phyloP scores from a whole-genome alignment of 2,113 vertebrate genomes.

The Micronisus gabar region DNA sequence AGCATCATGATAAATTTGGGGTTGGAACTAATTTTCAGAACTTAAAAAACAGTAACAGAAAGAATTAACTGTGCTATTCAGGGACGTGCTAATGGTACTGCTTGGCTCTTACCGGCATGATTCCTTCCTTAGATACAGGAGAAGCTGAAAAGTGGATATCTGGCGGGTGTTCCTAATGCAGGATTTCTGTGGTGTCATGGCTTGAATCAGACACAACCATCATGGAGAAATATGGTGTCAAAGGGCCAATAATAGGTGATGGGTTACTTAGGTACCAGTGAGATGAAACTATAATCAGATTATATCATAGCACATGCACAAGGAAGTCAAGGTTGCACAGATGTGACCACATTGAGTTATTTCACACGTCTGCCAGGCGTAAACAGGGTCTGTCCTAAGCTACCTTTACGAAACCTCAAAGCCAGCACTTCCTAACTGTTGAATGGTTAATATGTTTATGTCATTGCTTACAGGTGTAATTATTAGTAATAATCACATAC shows the following conservation, averaged over 20 bases:
- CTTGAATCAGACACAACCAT: neutral
- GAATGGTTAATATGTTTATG: neutral
- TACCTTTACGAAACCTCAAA: neutral
- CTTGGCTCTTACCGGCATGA: neutral
- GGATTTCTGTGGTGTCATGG: neutral
- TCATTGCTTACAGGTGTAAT: neutral
- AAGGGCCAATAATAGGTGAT: neutral
- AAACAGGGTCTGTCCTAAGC: neutral
- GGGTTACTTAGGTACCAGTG: neutral
- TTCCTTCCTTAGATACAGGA: neutral
- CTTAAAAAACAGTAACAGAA: neutral
- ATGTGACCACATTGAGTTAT: neutral
- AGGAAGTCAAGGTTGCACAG: neutral
- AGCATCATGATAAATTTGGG: neutral
- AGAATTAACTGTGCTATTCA: neutral
- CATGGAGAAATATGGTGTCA: neutral
- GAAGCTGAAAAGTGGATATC: neutral
- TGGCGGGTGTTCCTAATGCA: neutral
- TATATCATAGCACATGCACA: neutral
- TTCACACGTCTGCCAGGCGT: neutral
- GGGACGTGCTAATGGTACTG: neutral
- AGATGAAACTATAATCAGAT: neutral
- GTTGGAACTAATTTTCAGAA: neutral
- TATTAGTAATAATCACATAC: neutral
- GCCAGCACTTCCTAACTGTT: neutral